Conservation (phyloP, 2,797 vertebrate species). For the Stomatorhinus walkeri region DNA sequence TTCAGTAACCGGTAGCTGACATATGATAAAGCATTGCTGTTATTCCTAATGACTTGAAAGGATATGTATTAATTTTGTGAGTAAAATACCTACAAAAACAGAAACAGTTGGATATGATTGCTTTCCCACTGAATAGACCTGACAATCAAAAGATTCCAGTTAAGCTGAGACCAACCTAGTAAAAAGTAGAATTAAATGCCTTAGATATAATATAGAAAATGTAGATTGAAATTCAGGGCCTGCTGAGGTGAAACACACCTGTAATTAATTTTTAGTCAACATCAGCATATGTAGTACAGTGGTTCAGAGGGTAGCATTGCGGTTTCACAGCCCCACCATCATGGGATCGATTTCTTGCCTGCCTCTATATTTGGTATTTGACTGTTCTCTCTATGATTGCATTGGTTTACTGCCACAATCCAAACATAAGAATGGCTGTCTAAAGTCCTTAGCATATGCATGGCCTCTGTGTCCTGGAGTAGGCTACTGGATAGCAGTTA, state of each 20-base stretch:
- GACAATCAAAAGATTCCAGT: not conserved
- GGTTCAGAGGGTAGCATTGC: not conserved
- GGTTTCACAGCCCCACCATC: not conserved
- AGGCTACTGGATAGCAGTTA: not conserved
- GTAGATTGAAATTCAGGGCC: not conserved
- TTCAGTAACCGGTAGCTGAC: slow-evolving; percentile 5
- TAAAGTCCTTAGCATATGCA: not conserved
- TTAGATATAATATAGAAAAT: not conserved
- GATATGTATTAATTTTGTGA: not conserved
- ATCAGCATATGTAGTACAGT: not conserved
- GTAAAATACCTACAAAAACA: not conserved
- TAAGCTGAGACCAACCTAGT: not conserved
- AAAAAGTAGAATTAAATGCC: not conserved
- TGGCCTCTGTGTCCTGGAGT: not conserved
- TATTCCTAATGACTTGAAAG: not conserved
- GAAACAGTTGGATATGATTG: not conserved
- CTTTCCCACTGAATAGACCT: not conserved
- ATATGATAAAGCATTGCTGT: not conserved
- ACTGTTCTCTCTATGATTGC: not conserved
- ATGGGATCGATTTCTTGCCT: not conserved
- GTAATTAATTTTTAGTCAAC: not conserved
- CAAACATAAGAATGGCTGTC: not conserved
- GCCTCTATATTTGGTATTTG: not conserved
- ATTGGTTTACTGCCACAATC: not conserved
- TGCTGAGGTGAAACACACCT: not conserved